Base-by-base conservation (phyloP, 2,888 invertebrate species). In the Agrochola lota region DNA sequence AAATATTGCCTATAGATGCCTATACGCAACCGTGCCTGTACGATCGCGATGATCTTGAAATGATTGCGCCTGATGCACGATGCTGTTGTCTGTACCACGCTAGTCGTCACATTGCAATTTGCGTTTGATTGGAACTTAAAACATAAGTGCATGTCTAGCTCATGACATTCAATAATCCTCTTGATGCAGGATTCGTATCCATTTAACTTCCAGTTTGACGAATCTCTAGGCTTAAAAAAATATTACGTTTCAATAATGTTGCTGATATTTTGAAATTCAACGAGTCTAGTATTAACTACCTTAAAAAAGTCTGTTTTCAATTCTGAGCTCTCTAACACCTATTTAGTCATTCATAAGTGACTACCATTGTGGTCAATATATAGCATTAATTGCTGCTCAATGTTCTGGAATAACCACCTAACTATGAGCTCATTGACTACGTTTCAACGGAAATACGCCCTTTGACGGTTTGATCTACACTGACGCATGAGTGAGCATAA, bases 1-100 rank as follows among this genome's bases (percentile, higher is more conserved):
- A 35, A 43, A 43, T 59, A 59, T 64, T 57, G 30, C 11, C 11
- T 52, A n/a, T 11, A n/a, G 20, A 17, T 12, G 40, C 26, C n/a
- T 52, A 43, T n/a, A 63, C 12, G 9, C 9, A 75, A 52, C 12
- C 1, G 55, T 55, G 30, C 1, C 17, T 52, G 46, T 15, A n/a
- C 11, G 20, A 49, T n/a, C 15, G 15, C n/a, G 40, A 67, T 79
- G 49, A 62, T 40, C 55, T 30, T 23, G 66, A 72, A 71, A 80
- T 68, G 40, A 68, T 62, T 71, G 30, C 40, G 23, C 0, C 26
- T 67, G 66, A 35, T 55, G 55, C 35, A 26, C 26, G 49, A n/a
- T 64, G 5, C 40, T 43, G n/a, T 67, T 67, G 62, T 72, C 43
- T 30, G 23, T 6, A 20, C 7, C n/a, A 43, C 11, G 43, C 15